phyloP scores from a whole-genome alignment of 1,140 invertebrate species.

The Aethina tumida region DNA sequence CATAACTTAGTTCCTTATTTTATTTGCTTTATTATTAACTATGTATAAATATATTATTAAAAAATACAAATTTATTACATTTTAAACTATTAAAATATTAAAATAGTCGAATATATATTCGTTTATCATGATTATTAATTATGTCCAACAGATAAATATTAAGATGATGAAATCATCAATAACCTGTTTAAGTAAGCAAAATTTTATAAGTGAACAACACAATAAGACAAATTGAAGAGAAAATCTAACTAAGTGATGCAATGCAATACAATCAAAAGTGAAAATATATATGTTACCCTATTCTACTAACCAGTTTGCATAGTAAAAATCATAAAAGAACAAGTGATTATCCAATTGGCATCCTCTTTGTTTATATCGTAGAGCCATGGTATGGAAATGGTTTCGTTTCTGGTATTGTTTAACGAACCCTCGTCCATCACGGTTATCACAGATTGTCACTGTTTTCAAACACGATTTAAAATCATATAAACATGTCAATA shows the following conservation, averaged over 20 bases:
- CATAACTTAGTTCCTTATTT: no score
- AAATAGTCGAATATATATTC: no score
- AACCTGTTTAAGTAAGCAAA: neutral
- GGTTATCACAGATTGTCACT: no score
- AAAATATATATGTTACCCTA: constrained; percentile 5
- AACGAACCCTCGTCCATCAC: no score
- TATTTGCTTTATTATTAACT: no score
- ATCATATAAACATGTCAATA: no score
- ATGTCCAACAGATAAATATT: neutral
- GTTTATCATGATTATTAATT: neutral
- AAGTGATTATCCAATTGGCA: constrained; percentile 86
- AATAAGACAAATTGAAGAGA: neutral
- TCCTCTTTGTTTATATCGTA: constrained; percentile 63
- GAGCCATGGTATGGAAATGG: constrained; percentile 25
- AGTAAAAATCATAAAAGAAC: constrained; percentile 91
- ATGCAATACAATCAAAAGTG: no score
- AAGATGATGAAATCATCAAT: neutral
- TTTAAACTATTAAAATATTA: no score
- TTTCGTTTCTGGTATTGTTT: no score
- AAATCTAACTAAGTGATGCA: constrained; percentile 6
- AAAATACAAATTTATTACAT: no score
- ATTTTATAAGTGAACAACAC: neutral
- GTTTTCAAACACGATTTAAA: no score
- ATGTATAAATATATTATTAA: no score
- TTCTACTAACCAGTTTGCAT: constrained; percentile 81